These are phyloP conservation scores for Pseudanteris insignis DNA, from an alignment of 2,888 invertebrate species.

Conservation along the genomic window DNA sequence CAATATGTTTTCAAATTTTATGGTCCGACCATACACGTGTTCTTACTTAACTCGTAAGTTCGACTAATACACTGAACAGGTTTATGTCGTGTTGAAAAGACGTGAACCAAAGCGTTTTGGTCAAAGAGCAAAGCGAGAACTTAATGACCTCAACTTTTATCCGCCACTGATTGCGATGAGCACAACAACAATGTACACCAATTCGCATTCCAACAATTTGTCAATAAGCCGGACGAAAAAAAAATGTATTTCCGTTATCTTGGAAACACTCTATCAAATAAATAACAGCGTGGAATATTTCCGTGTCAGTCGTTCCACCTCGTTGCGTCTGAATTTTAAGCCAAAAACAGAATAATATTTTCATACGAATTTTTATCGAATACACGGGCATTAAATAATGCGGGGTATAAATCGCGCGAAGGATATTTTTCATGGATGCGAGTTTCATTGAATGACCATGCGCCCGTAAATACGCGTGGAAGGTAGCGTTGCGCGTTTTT, in stretches of 20 bases:
- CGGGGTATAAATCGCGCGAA: constrained; percentile 8
- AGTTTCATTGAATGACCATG: constrained; percentile 29
- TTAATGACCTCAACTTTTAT: no score
- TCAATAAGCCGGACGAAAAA: background rate
- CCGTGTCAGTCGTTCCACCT: constrained; percentile 11
- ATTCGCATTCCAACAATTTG: no score
- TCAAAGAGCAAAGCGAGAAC: no score
- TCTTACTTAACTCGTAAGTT: no score
- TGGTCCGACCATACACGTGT: no score
- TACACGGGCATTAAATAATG: constrained; percentile 32
- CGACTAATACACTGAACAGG: no score
- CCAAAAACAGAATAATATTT: constrained; percentile 33
- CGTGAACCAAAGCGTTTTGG: no score
- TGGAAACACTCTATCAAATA: constrained; percentile 29
- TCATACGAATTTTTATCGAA: constrained; percentile 37
- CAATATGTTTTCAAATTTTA: no score
- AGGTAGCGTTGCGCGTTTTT: constrained; percentile 35
- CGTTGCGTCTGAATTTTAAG: constrained; percentile 27
- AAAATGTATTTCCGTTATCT: constrained; percentile 25
- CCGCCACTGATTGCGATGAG: no score
- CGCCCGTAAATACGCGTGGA: constrained; percentile 6
- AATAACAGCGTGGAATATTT: constrained; percentile 13
- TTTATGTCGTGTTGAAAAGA: no score
- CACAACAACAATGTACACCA: no score
- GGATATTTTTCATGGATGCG: constrained; percentile 30